Conservation (phyloP, 1,140 invertebrate species). For the Drosophila mauritiana region DNA sequence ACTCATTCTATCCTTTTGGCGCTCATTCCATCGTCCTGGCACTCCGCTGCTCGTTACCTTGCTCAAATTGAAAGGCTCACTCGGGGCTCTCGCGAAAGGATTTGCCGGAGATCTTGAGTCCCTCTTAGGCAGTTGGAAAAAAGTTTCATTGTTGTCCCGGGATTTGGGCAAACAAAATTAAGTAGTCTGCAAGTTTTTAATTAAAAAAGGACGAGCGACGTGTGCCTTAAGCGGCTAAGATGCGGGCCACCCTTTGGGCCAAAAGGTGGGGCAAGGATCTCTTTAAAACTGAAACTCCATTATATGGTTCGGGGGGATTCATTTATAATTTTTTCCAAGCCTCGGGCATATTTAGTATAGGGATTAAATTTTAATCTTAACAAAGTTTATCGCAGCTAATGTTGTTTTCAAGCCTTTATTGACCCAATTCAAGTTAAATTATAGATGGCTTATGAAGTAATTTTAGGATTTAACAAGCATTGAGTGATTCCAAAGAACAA, state of each 20-base stretch:
- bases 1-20: slow-evolving; percentile 19
- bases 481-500: too few relatives aligned
- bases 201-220: slow-evolving; percentile 75
- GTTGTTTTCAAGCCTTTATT: too few relatives aligned
- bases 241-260: slow-evolving; percentile 24
- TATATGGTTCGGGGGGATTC: slow-evolving; percentile 5
- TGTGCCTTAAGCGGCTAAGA: slow-evolving; percentile 61
- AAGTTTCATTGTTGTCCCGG: slow-evolving; percentile 80
- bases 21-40: slow-evolving; percentile 19
- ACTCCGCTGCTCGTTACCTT: slow-evolving; percentile 53
- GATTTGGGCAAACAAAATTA: slow-evolving; percentile 82
- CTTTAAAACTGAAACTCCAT: slow-evolving; percentile 33
- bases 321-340: slow-evolving; percentile 7
- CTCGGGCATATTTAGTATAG: neutral
- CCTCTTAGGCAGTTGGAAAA: slow-evolving; percentile 55
- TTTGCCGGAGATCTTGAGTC: slow-evolving; percentile 28
- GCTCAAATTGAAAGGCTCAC: slow-evolving; percentile 80
- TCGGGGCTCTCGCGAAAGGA: slow-evolving; percentile 54
- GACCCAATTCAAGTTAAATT: too few relatives aligned
- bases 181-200: slow-evolving; percentile 83
- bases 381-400: neutral
- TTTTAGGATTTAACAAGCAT: too few relatives aligned
- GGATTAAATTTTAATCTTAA: neutral
- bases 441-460: too few relatives aligned
- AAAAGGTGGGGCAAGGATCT: neutral